Percentiles rank a stretch among this genome's conserved stretches.
Evolutionary conservation across 2,888 invertebrate species (phyloP).

Genomic region (Dexiosoma caninum): DNA sequence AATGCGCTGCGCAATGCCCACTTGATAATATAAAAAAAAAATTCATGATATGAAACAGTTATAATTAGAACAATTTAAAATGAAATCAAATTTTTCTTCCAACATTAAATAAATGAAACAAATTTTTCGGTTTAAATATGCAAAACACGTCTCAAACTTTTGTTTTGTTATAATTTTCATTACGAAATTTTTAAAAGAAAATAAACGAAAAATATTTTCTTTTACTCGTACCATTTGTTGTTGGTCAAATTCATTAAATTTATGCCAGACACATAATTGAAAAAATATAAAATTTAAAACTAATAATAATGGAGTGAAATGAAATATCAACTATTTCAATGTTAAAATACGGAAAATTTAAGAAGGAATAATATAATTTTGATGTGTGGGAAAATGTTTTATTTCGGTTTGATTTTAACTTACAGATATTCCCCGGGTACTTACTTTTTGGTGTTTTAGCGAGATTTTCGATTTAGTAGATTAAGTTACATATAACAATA

Average conservation of each 20-base stretch:
- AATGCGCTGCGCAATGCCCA: background rate
- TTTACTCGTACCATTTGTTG: too few species aligned
- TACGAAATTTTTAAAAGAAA: constrained; percentile 11
- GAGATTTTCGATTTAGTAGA: too few species aligned
- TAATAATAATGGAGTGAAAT: constrained; percentile 53
- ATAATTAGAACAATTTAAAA: constrained; percentile 62
- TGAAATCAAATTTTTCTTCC: background rate
- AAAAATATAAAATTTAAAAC: constrained; percentile 56
- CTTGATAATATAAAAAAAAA: background rate
- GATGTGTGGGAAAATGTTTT: background rate
- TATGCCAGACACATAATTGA: constrained; percentile 54
- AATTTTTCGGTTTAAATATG: constrained; percentile 35
- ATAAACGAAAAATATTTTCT: background rate
- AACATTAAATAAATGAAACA: background rate
- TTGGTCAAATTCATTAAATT: background rate
- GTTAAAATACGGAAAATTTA: background rate
- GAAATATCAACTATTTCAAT: constrained; percentile 34
- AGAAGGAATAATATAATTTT: background rate
- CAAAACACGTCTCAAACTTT: constrained; percentile 52
- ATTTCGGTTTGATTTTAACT: too few species aligned
- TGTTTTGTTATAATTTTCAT: constrained; percentile 49
- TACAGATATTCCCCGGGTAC: too few species aligned
- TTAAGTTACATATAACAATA: too few species aligned
- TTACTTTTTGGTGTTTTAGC: too few species aligned
- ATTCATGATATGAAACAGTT: constrained; percentile 47